Conservation (phyloP, 2,888 invertebrate genomes). For the Acanthosepion esculentum region DNA sequence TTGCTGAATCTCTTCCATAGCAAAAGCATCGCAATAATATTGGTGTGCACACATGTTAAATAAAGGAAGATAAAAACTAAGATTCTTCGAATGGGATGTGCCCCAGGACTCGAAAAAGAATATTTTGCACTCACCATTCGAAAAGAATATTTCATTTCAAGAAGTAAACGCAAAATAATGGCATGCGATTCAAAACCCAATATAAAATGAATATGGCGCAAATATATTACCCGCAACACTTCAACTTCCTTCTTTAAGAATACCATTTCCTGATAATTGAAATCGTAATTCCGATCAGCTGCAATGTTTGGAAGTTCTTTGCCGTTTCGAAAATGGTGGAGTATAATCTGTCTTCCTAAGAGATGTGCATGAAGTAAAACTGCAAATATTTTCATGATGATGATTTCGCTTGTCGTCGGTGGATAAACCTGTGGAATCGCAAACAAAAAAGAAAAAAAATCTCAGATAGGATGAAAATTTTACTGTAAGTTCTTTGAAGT, state of each 20-base stretch:
- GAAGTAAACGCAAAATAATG: too few relatives aligned
- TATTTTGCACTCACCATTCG: too few relatives aligned
- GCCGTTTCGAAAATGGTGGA: constrained; percentile 59
- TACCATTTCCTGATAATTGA: constrained; percentile 59
- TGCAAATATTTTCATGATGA: constrained; percentile 58
- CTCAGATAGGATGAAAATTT: background rate
- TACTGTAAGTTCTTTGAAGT: too few relatives aligned
- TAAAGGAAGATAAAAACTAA: too few relatives aligned
- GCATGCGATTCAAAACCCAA: too few relatives aligned
- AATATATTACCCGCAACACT: constrained; percentile 46
- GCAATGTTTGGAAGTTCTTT: constrained; percentile 58
- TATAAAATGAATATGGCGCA: too few relatives aligned
- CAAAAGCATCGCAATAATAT: too few relatives aligned
- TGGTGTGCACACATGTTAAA: too few relatives aligned
- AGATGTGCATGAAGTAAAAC: constrained; percentile 60
- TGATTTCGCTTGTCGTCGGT: background rate
- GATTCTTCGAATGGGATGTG: too few relatives aligned
- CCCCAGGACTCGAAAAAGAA: too few relatives aligned
- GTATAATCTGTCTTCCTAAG: constrained; percentile 55
- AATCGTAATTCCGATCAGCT: constrained; percentile 61
- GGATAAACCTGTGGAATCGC: background rate
- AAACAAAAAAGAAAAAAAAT: background rate
- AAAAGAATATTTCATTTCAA: too few relatives aligned
- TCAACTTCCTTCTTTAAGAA: constrained; percentile 51
- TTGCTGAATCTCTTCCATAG: too few relatives aligned